Percentiles rank a stretch among this genome's conserved stretches.
Evolutionary conservation across 2,888 invertebrate species (phyloP).

Genomic region (Lathronympha strigana): DNA sequence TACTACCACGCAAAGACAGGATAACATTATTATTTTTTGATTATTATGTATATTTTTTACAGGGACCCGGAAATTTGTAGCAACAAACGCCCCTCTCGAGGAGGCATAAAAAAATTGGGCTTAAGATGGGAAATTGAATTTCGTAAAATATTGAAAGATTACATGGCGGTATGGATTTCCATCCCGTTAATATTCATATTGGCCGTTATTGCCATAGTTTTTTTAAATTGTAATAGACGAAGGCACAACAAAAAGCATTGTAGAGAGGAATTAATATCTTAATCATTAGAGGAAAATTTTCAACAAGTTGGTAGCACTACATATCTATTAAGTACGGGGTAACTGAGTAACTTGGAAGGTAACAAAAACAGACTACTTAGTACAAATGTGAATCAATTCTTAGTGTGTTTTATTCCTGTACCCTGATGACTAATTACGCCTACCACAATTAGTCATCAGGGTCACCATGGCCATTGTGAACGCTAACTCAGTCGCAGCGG

Average conservation of each 20-base stretch:
- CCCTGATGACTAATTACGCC: too few relatives aligned
- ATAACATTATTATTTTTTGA: background rate
- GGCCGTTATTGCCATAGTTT: background rate
- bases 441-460: too few relatives aligned
- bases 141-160: background rate
- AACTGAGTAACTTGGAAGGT: too few relatives aligned
- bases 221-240: background rate
- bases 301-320: too few relatives aligned
- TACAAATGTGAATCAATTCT: background rate
- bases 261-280: background rate
- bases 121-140: background rate
- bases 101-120: background rate
- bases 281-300: background rate
- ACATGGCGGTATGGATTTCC: background rate
- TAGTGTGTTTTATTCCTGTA: background rate
- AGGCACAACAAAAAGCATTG: background rate
- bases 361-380: background rate
- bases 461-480: too few relatives aligned
- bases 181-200: background rate
- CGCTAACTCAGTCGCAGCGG: too few relatives aligned
- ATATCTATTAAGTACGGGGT: too few relatives aligned
- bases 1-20: background rate
- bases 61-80: background rate
- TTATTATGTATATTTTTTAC: background rate
- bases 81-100: too few relatives aligned